Evolutionary conservation across 2,888 invertebrate genomes (phyloP), one percentile per base, ranked within the genome.

Genomic region (Plebejus anna): DNA sequence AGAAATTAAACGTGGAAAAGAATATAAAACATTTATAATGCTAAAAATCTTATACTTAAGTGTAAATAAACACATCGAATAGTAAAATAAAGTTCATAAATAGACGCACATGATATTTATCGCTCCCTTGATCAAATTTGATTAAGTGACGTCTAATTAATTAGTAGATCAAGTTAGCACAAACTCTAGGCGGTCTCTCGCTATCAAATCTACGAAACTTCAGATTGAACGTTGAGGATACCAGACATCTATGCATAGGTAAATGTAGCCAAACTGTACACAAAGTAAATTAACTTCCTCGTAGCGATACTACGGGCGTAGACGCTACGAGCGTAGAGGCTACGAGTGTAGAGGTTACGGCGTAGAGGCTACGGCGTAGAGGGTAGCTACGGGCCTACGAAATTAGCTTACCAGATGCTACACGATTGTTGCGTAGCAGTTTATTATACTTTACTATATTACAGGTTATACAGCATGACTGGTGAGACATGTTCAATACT

Each of bases 241-340:
- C 13, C 66, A 32, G 66, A 66, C 66, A 5, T 66, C 66, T 16
- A 66, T 36, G 36, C 32, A 66, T 66, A 66, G 66, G 32, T 66
- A 66, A 66, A 55, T 4, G 13, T 66, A 66, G 32, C 66, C 61
- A 66, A 66, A 66, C 66, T 66, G 32, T 66, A 66, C 36, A 66
- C 66, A 66, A 36, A 66, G 66, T 66, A 66, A 66, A 66, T 66
- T 66, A 66, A 66, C 32, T 66, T 66, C 66, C 13, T 66, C 13
- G 66, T 32, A 66, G 66, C 3, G 28, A 5, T 4, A 4, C 32
- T 66, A 16, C 66, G 66, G 66, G 13, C 59, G 59, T 59, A 59
- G 59, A 59, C 1, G 59, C 59, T 59, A 59, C 59, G 59, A 11
- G 59, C 59, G 59, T 59, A 59, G 59, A 59, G 22, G n/a, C 11